Evolutionary conservation across 2,797 vertebrate species (phyloP).

Genomic region (Botia kubotai): DNA sequence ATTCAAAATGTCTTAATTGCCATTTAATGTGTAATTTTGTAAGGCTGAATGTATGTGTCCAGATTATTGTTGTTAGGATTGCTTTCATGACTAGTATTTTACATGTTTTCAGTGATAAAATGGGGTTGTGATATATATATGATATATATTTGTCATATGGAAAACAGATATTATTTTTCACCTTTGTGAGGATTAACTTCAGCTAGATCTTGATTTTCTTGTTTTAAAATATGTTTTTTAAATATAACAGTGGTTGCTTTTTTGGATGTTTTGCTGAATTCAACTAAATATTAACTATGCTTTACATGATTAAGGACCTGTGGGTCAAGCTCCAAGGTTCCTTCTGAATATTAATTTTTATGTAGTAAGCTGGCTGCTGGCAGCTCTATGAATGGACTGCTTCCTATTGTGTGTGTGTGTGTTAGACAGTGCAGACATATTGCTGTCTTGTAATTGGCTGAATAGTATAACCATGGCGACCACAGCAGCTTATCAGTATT

Average conservation of each 20-base stretch:
- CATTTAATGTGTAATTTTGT: slow-evolving; percentile 60
- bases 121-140: slow-evolving; percentile 43
- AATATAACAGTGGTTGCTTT: not conserved
- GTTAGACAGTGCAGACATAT: slow-evolving; percentile 63
- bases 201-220: not conserved
- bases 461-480: slow-evolving; percentile 77
- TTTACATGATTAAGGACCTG: slow-evolving; percentile 1
- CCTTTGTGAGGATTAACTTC: not conserved
- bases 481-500: slow-evolving; percentile 73
- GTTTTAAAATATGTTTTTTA: slow-evolving; percentile 5
- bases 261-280: slow-evolving; percentile 18
- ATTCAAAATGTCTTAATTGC: slow-evolving; percentile 55
- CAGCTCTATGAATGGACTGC: slow-evolving; percentile 46
- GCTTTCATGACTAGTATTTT: slow-evolving; percentile 56
- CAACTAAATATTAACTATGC: slow-evolving; percentile 20
- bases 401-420: slow-evolving; percentile 50
- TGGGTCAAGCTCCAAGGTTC: slow-evolving; percentile 14
- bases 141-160: not conserved
- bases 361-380: slow-evolving; percentile 32
- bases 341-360: slow-evolving; percentile 50
- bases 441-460: slow-evolving; percentile 75
- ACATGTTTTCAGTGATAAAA: slow-evolving; percentile 54
- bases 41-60: slow-evolving; percentile 66
- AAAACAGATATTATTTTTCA: slow-evolving; percentile 26
- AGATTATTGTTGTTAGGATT: slow-evolving; percentile 66